Percentiles rank a stretch among this genome's conserved stretches.
These are phyloP conservation scores for Drosophila rellima DNA, from an alignment of 2,888 invertebrate genomes.

Conservation along the genomic window DNA sequence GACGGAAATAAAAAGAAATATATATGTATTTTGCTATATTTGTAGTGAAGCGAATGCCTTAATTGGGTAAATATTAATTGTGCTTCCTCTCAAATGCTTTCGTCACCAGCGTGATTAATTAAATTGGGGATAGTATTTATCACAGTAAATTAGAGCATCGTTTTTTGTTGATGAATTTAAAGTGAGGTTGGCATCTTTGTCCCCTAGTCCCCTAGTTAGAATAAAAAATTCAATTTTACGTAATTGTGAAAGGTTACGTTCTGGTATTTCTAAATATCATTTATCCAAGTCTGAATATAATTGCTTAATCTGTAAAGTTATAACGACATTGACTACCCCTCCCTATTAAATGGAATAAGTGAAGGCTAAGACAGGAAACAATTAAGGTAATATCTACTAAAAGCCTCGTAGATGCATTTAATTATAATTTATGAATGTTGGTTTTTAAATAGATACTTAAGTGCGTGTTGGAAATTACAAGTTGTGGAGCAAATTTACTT, in stretches of 20 bases:
- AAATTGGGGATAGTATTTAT: neutral
- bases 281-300: conserved; percentile 1
- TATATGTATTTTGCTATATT: conserved; percentile 10
- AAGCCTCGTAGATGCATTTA: conserved; percentile 40
- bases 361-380: conserved; percentile 51
- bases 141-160: neutral
- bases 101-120: neutral
- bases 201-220: too few relatives aligned
- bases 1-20: conserved; percentile 26
- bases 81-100: neutral
- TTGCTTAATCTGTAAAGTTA: neutral
- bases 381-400: conserved; percentile 32
- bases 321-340: conserved; percentile 27
- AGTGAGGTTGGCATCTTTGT: too few relatives aligned
- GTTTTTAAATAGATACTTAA: conserved; percentile 38
- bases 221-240: too few relatives aligned
- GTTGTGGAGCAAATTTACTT: conserved; percentile 21
- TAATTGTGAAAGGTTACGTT: neutral
- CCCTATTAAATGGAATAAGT: conserved; percentile 22
- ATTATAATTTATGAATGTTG: conserved; percentile 41
- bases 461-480: conserved; percentile 57
- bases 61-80: neutral
- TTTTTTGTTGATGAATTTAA: too few relatives aligned
- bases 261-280: neutral
- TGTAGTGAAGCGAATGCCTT: neutral